Conservation (phyloP, 2,113 vertebrate genomes). For the Syngnathus floridae region DNA sequence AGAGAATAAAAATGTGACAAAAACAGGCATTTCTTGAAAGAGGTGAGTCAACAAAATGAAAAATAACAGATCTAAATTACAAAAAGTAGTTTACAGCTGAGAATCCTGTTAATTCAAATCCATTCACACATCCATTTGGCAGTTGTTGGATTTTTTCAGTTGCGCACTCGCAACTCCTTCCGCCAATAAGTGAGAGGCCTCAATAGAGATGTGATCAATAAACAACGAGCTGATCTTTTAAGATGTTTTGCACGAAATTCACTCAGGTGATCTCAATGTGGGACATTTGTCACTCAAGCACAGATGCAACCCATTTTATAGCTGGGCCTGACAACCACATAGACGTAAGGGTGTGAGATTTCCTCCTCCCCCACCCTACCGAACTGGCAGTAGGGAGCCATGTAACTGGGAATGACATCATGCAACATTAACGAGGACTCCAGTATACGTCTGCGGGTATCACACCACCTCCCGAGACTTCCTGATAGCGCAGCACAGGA, state of each 20-base stretch:
- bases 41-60: constrained; percentile 6
- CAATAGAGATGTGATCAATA: constrained; percentile 38
- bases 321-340: constrained; percentile 42
- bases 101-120: constrained; percentile 31
- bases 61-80: constrained; percentile 23
- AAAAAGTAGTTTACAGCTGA: constrained; percentile 26
- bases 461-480: constrained; percentile 87
- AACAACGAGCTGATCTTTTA: constrained; percentile 36
- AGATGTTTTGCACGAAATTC: constrained; percentile 43
- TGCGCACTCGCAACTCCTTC: constrained; percentile 18
- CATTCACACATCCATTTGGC: constrained; percentile 13
- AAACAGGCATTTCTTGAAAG: constrained; percentile 22
- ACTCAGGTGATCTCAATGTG: constrained; percentile 48
- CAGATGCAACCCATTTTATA: constrained; percentile 48
- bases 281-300: constrained; percentile 45
- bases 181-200: constrained; percentile 16
- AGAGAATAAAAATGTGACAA: constrained; percentile 17
- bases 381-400: constrained; percentile 53
- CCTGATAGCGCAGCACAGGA: constrained; percentile 89
- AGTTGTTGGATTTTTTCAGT: constrained; percentile 30
- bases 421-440: constrained; percentile 56
- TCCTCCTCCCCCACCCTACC: constrained; percentile 22
- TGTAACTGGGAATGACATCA: constrained; percentile 55
- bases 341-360: constrained; percentile 28
- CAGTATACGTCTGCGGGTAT: constrained; percentile 7